Evolutionary conservation across 2,888 invertebrate genomes (phyloP).

Genomic region (Anthrax anthrax): DNA sequence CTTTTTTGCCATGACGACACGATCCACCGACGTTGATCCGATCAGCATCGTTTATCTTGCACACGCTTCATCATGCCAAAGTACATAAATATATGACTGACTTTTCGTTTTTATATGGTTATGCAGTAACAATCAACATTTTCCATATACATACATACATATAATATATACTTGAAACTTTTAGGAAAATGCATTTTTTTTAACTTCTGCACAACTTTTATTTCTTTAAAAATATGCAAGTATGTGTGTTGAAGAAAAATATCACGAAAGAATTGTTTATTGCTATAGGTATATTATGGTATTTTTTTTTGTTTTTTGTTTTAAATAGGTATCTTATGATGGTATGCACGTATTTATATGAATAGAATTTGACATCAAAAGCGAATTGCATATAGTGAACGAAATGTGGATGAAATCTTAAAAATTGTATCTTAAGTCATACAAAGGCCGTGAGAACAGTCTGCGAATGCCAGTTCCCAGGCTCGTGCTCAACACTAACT

Average conservation of each 20-base stretch:
- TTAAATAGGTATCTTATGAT: too few relatives aligned
- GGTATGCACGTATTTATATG: too few relatives aligned
- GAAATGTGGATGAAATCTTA: background rate
- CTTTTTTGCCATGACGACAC: slow-evolving; percentile 1
- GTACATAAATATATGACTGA: background rate
- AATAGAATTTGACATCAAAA: background rate
- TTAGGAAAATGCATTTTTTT: too few relatives aligned
- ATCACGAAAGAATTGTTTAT: too few relatives aligned
- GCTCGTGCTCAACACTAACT: slow-evolving; percentile 13
- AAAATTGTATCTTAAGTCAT: slow-evolving; percentile 12
- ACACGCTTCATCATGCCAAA: slow-evolving; percentile 4
- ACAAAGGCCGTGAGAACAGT: slow-evolving; percentile 20
- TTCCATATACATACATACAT: background rate
- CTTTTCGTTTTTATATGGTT: slow-evolving; percentile 6
- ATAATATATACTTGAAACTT: too few relatives aligned
- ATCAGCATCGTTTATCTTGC: slow-evolving; percentile 8
- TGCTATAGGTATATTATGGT: too few relatives aligned
- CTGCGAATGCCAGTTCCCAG: slow-evolving; percentile 17
- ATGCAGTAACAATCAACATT: slow-evolving; percentile 1
- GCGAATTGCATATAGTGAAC: background rate
- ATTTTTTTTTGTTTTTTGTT: too few relatives aligned
- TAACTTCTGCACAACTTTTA: too few relatives aligned
- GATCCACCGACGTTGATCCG: slow-evolving; percentile 1
- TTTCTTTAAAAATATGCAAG: too few relatives aligned
- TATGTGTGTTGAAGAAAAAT: too few relatives aligned